Evolutionary conservation across 2,888 invertebrate genomes (phyloP).

Genomic region (Smittia aterrima): DNA sequence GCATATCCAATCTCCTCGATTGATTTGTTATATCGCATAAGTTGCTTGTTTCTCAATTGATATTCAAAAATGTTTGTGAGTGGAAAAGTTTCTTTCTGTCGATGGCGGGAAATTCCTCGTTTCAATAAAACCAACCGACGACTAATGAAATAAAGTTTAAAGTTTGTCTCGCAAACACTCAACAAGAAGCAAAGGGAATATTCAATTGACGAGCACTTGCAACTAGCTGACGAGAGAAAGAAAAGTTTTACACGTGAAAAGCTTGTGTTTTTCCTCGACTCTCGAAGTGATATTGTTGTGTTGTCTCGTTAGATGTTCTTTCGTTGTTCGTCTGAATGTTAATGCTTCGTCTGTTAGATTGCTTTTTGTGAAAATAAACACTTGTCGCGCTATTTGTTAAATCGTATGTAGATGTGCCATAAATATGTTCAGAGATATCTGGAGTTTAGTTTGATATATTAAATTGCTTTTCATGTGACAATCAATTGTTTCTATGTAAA

Average conservation of each 20-base stretch:
- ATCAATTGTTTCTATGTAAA: constrained; percentile 33
- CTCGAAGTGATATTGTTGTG: constrained; percentile 38
- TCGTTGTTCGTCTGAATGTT: constrained; percentile 16
- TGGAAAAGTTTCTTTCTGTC: neutral
- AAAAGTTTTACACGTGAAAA: constrained; percentile 40
- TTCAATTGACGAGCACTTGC: neutral
- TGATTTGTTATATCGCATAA: constrained; percentile 38
- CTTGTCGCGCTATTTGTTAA: constrained; percentile 42
- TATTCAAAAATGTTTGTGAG: neutral
- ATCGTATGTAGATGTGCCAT: constrained; percentile 38
- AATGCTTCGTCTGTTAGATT: constrained; percentile 38
- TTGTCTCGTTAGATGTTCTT: constrained; percentile 39
- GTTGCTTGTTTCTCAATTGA: neutral
- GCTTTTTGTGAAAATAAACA: constrained; percentile 42
- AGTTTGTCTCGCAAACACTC: neutral
- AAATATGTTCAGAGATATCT: constrained; percentile 21
- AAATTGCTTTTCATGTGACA: constrained; percentile 33
- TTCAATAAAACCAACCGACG: neutral
- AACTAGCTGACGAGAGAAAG: neutral
- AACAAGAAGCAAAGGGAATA: neutral
- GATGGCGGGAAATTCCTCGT: neutral
- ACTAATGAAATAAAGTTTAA: neutral
- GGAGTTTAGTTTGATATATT: constrained; percentile 27
- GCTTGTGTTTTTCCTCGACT: constrained; percentile 34
- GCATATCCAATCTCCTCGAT: constrained; percentile 39